Evolutionary conservation across 2,888 invertebrate species (phyloP).

Genomic region (Xylota sylvarum): DNA sequence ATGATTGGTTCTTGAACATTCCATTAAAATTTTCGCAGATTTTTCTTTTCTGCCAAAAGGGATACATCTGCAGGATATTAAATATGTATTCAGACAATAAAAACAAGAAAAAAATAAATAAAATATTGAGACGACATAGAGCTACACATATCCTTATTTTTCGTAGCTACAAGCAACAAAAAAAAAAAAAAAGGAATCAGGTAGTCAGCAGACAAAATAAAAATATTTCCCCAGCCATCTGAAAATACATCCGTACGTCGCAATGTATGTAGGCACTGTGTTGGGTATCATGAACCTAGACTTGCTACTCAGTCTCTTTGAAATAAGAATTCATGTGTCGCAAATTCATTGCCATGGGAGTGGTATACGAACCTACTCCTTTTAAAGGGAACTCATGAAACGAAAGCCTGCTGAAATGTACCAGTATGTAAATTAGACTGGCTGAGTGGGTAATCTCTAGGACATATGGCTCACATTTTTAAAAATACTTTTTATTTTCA

Average conservation of each 20-base stretch:
- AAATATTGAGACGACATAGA: neutral
- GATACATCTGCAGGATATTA: conserved; percentile 41
- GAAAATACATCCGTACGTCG: neutral
- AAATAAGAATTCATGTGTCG: conserved; percentile 12
- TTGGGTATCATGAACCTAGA: conserved; percentile 7
- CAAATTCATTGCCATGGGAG: conserved; percentile 17
- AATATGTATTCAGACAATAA: conserved; percentile 15
- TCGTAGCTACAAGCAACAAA: neutral
- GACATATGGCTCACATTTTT: conserved; percentile 36
- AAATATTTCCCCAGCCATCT: neutral
- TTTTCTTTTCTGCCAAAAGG: neutral
- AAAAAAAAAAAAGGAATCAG: conserved; percentile 2
- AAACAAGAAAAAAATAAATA: neutral
- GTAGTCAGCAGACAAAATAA: neutral
- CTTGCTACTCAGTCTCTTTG: neutral
- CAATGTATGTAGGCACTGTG: neutral
- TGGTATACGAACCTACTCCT: neutral
- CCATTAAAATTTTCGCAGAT: conserved; percentile 16
- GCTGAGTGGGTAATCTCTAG: conserved; percentile 43
- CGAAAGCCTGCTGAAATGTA: neutral
- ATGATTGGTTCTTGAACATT: neutral
- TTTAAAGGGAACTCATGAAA: neutral
- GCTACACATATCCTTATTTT: neutral
- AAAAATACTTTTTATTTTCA: conserved; percentile 18
- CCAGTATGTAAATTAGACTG: conserved; percentile 38